Evolutionary conservation across 2,888 invertebrate genomes (phyloP), one percentile per base, ranked within the genome.

Genomic region (Pediacus dermestoides): DNA sequence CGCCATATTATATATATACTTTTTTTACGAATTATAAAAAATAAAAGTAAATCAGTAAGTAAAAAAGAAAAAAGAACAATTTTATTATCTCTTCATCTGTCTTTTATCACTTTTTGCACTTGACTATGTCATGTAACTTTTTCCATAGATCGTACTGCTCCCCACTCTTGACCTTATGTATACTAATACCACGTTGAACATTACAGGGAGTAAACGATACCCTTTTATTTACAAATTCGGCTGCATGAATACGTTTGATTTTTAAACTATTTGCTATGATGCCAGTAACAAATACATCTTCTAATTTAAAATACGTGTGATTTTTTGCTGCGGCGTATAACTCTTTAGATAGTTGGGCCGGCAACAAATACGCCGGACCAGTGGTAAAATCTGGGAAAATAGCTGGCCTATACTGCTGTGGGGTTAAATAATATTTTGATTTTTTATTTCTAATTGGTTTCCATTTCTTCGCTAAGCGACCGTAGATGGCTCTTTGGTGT

Each of bases 61-160:
- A 55, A 51, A 54, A 54, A 47, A 51, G 51, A 52, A 45, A 46
- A 45, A 42, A 48, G 43, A 45, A 32, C 15, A 18, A 32, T 28
- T 38, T 11, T 16, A 35, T 30, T 39, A 37, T 40, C 21, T 42
- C 42, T 11, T 37, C 7, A 8, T 2, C 8, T 4, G 9, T 23
- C 9, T 33, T 34, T 21, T 46, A 54, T 54, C 54, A 56, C 45
- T 58, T 57, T 76, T 85, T 84, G 75, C 90, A 90, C 70, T 87
- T 88, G 57, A 83, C 79, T 44, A 85, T 84, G 68, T 90, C 89
- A 54, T 87, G 78, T 51, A 89, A 74, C 68, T 89, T 88, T 64
- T 88, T 85, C 90, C 90, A 90, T 49, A 90, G 74, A 70, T 90
- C 88, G 68, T 88, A 90, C 69, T 90, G 89, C 70, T 91, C 90